Evolutionary conservation across 2,888 invertebrate species (phyloP).

Genomic region (Pediacus dermestoides): DNA sequence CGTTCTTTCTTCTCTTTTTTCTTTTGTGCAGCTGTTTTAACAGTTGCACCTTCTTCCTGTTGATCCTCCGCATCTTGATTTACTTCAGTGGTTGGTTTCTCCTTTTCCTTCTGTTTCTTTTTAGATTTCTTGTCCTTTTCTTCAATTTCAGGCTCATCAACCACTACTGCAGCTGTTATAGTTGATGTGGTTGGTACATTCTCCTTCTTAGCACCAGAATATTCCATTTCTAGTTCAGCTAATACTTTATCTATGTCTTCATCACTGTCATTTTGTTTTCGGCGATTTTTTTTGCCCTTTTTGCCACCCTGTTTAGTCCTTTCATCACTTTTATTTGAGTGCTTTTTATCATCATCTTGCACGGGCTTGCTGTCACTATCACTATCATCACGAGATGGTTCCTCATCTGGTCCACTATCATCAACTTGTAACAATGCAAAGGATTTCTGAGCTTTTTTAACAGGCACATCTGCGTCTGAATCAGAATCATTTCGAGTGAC

Average conservation of each 20-base stretch:
- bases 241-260: conserved; percentile 80
- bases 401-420: conserved; percentile 54
- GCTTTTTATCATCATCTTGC: conserved; percentile 47
- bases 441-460: conserved; percentile 45
- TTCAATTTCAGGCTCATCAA: conserved; percentile 49
- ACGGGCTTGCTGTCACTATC: conserved; percentile 47
- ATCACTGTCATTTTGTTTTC: conserved; percentile 73
- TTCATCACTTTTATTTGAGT: conserved; percentile 47
- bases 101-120: conserved; percentile 25
- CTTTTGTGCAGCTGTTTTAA: conserved; percentile 82
- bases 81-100: conserved; percentile 33
- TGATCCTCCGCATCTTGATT: conserved; percentile 46
- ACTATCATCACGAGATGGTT: conserved; percentile 41
- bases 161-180: conserved; percentile 48
- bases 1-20: conserved; percentile 86
- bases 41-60: conserved; percentile 57
- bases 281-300: conserved; percentile 69
- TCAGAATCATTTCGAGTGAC: conserved; percentile 37
- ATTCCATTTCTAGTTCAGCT: conserved; percentile 79
- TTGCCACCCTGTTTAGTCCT: conserved; percentile 54
- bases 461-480: conserved; percentile 46
- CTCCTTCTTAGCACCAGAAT: conserved; percentile 52
- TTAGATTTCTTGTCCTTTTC: conserved; percentile 22
- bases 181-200: conserved; percentile 34
- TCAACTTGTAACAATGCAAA: conserved; percentile 68